phyloP scores from a whole-genome alignment of 2,113 vertebrate species.

The Phrynosoma platyrhinos region DNA sequence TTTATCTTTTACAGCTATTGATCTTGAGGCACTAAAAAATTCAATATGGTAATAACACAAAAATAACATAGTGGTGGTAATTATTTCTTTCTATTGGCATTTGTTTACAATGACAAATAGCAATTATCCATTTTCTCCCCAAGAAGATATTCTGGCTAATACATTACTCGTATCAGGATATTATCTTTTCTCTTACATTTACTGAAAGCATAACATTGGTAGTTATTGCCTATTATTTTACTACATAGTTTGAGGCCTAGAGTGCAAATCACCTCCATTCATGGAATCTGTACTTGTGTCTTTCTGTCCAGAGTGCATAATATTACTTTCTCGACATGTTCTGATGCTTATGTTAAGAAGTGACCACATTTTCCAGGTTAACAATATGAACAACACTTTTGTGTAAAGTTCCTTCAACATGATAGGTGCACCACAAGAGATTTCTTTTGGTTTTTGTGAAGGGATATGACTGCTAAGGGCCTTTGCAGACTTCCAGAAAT shows the following conservation, averaged over 20 bases:
- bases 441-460: too few relatives aligned
- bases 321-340: too few relatives aligned
- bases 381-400: too few relatives aligned
- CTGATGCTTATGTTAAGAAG: too few relatives aligned
- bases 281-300: too few relatives aligned
- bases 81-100: not conserved
- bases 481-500: too few relatives aligned
- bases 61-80: not conserved
- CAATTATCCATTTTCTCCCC: not conserved
- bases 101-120: not conserved
- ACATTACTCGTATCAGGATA: not conserved
- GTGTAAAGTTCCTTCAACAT: too few relatives aligned
- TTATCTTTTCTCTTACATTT: not conserved
- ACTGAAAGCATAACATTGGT: not conserved
- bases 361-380: too few relatives aligned
- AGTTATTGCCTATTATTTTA: not conserved
- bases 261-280: not conserved
- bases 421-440: too few relatives aligned
- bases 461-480: too few relatives aligned
- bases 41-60: not conserved
- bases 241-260: not conserved
- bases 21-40: not conserved
- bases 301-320: too few relatives aligned
- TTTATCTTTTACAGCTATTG: constrained; percentile 22
- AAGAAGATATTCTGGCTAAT: constrained; percentile 14